These are phyloP conservation scores for Zosterops pallidus DNA, from an alignment of 2,113 vertebrate genomes.

Conservation along the genomic window DNA sequence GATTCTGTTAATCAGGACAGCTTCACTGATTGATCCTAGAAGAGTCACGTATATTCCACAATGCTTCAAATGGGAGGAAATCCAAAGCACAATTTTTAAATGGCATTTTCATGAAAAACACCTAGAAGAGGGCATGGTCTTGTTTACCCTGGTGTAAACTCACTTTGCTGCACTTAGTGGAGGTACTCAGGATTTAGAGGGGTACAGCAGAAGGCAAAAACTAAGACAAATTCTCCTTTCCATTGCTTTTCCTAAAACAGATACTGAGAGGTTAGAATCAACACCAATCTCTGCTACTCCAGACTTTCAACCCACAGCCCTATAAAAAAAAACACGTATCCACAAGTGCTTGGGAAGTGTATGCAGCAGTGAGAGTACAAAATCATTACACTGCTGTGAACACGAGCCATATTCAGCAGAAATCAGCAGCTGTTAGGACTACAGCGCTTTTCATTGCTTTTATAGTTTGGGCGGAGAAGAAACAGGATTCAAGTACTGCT, in stretches of 20 bases:
- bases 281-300: neutral
- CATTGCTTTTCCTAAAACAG: neutral
- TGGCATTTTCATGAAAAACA: neutral
- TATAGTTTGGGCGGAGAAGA: conserved; percentile 51
- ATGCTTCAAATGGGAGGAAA: neutral
- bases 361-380: neutral
- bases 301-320: neutral
- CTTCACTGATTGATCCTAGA: neutral
- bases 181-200: neutral
- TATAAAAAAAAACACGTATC: neutral
- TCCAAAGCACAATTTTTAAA: neutral
- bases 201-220: neutral
- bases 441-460: conserved; percentile 49
- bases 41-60: neutral
- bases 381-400: conserved; percentile 31
- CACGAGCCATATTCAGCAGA: conserved; percentile 46
- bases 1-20: conserved; percentile 6
- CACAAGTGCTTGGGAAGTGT: neutral
- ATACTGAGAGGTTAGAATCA: neutral
- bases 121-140: neutral
- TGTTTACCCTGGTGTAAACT: neutral
- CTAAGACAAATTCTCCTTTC: neutral
- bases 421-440: conserved; percentile 42
- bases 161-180: neutral
- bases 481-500: conserved; percentile 55